Base-by-base conservation (phyloP, 2,797 vertebrate species). In the Propithecus deckenii region DNA sequence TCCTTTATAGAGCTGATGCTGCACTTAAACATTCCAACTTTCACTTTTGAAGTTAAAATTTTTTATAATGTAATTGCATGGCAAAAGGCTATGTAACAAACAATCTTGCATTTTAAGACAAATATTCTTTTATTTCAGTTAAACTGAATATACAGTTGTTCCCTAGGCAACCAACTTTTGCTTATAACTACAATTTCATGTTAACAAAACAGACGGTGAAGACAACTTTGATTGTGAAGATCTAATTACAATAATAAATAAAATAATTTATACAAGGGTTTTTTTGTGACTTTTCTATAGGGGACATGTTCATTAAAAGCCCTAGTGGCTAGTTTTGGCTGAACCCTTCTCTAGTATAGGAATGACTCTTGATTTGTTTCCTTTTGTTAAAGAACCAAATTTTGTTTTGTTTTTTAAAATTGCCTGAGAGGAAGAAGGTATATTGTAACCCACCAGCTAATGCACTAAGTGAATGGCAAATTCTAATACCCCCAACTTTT, bases 201-300 rank as follows among this genome's bases (percentile, higher is more conserved):
- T 98, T 98, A 98, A 99, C 98, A 98, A 98, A 99, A 98, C 96
- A 98, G 98, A 98, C 76, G 95, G 98, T 98, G 98, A 98, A 99
- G 98, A 99, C 98, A 98, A 98, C 97, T 98, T 97, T 98, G 98
- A 98, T 98, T 98, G 98, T 98, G 98, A 98, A 98, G 97, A 98
- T 98, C 98, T 99, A 99, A 99, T 98, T 99, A 99, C 98, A 98
- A 97, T 98, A 99, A 99, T 99, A 99, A 99, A 99, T 99, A 99
- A 99, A 98, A 99, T 99, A 99, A 99, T 98, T 98, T 99, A 99
- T 99, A 99, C 98, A 98, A 76, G 94, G 65, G 94, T 98, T 96
- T 97, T 98, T 96, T 97, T 97, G 84, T 80, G 96, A 97, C 13
- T 97, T 97, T 98, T 97, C 83, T 97, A 38, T 96, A 97, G 95